Percentiles rank a stretch among this genome's conserved stretches.
Evolutionary conservation across 2,113 vertebrate genomes (phyloP).

Genomic region (Rhineura floridana): DNA sequence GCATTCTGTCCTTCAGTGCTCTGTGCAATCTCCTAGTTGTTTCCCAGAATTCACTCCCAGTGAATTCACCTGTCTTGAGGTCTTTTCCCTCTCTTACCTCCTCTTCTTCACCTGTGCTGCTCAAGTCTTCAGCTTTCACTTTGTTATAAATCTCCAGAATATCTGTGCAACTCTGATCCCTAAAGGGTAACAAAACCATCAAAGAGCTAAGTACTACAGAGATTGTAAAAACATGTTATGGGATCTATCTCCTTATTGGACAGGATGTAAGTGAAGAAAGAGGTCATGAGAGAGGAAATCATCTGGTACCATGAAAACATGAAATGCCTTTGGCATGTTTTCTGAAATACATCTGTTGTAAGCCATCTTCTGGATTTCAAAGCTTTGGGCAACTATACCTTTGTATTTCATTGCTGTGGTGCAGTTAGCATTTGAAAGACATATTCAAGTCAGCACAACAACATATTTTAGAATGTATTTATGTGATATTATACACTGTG

Average conservation of each 20-base stretch:
- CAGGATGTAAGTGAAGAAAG: not conserved
- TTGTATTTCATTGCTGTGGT: not conserved
- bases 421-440: too few species aligned
- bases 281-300: not conserved
- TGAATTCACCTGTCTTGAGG: not conserved
- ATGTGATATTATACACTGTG: too few species aligned
- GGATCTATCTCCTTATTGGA: not conserved
- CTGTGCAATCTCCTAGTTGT: not conserved
- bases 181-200: constrained; percentile 63
- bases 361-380: too few species aligned
- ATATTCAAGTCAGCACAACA: too few species aligned
- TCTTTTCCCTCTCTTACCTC: constrained; percentile 66
- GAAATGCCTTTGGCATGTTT: too few species aligned
- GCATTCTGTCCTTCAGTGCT: too few species aligned
- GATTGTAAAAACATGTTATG: not conserved
- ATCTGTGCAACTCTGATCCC: constrained; percentile 94
- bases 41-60: not conserved
- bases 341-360: too few species aligned
- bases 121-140: constrained; percentile 87
- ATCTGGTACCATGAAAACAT: not conserved
- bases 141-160: constrained; percentile 91
- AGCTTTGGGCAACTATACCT: not conserved
- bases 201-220: not conserved
- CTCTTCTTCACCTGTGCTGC: constrained; percentile 85
- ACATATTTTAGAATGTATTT: too few species aligned